Conservation (phyloP, 2,113 vertebrate genomes). For the Cnemophilus loriae region DNA sequence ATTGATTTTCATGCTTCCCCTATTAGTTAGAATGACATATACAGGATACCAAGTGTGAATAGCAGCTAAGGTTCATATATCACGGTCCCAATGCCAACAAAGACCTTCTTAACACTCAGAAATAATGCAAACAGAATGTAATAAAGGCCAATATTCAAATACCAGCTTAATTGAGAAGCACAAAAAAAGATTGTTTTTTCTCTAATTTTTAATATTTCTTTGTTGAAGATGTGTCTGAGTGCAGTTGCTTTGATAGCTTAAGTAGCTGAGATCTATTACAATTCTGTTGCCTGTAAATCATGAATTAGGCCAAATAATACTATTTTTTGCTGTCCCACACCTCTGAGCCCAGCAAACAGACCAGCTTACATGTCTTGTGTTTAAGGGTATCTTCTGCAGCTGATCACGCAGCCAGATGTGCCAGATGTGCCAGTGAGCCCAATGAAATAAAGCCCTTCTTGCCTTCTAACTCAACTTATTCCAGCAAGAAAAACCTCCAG, state of each 20-base stretch:
- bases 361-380: not conserved
- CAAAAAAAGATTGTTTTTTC: not conserved
- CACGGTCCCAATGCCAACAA: conserved; percentile 52
- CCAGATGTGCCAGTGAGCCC: not conserved
- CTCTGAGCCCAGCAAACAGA: not conserved
- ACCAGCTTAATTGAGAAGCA: conserved; percentile 38
- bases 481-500: not conserved
- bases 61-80: conserved; percentile 51
- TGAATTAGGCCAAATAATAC: not conserved
- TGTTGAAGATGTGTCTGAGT: not conserved
- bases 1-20: conserved; percentile 80
- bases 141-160: conserved; percentile 43
- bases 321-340: not conserved
- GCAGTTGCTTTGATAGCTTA: not conserved
- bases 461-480: not conserved
- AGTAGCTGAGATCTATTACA: not conserved
- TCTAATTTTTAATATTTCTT: conserved; percentile 1
- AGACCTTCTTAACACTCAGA: conserved; percentile 62
- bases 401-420: not conserved
- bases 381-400: not conserved
- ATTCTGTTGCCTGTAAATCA: not conserved
- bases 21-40: conserved; percentile 67
- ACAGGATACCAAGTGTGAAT: conserved; percentile 64
- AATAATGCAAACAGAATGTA: conserved; percentile 61
- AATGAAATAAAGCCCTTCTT: not conserved